A percentile compares a stretch with the other conserved stretches of the same genome.
Conservation (phyloP, 1,140 invertebrate species). For the Drosophila mayri region DNA sequence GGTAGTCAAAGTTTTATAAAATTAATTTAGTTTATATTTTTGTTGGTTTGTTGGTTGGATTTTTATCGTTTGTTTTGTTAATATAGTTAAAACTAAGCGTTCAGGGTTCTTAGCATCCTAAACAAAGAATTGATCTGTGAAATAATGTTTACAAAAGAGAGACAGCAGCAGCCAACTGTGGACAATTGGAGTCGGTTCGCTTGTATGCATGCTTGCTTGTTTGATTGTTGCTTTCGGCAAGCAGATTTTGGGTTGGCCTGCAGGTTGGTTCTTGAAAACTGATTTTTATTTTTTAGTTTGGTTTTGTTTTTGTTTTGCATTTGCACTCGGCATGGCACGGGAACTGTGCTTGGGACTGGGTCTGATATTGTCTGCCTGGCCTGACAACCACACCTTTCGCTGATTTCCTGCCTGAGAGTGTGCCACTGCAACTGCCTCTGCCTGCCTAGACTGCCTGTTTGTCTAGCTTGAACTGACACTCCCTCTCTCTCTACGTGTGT, state of each 20-base stretch:
- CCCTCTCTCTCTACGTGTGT: slow-evolving; percentile 58
- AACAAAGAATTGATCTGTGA: slow-evolving; percentile 71
- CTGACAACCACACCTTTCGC: slow-evolving; percentile 59
- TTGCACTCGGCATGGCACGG: slow-evolving; percentile 41
- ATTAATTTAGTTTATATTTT: slow-evolving; percentile 69
- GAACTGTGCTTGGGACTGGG: slow-evolving; percentile 28
- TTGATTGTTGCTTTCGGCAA: slow-evolving; percentile 36
- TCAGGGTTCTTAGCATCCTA: slow-evolving; percentile 77
- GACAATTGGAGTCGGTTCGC: slow-evolving; percentile 31
- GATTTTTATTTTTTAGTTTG: background rate
- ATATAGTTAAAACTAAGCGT: slow-evolving; percentile 79
- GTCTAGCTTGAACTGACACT: slow-evolving; percentile 79
- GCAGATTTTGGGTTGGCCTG: slow-evolving; percentile 17
- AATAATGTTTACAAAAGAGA: slow-evolving; percentile 63
- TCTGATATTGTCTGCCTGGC: slow-evolving; percentile 69
- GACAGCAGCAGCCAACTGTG: slow-evolving; percentile 66
- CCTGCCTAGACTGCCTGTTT: slow-evolving; percentile 78
- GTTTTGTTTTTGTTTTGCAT: slow-evolving; percentile 20
- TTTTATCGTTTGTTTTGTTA: slow-evolving; percentile 44
- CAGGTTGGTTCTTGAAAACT: slow-evolving; percentile 35
- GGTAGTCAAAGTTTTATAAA: slow-evolving; percentile 43
- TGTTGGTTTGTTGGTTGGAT: slow-evolving; percentile 40
- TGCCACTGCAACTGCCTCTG: slow-evolving; percentile 56
- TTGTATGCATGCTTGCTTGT: slow-evolving; percentile 17
- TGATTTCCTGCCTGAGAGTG: slow-evolving; percentile 71